Evolutionary conservation across 2,113 vertebrate genomes (phyloP), one percentile per base, ranked within the genome.

Genomic region (Poecilia latipinna): DNA sequence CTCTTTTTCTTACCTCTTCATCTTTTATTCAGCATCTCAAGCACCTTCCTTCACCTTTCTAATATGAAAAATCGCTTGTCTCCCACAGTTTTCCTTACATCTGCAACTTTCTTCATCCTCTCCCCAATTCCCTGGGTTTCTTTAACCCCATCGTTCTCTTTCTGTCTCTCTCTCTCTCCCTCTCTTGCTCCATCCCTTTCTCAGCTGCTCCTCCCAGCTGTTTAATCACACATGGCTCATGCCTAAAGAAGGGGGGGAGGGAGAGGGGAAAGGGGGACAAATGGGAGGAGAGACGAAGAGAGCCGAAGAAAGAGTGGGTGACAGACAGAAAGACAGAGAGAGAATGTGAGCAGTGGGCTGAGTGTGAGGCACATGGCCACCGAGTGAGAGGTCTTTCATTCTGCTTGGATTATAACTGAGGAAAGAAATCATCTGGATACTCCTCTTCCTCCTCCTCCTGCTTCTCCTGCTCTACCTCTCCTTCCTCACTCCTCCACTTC

Each of bases 191-290:
- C 32, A 63, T 68, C 68, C 51, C 78, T 73, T 82, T 66, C 82
- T 91, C 90, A 91, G 89, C 92, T 91, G 89, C 94, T 95, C 93
- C 77, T 85, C 92, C 95, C 94, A 91, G 96, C 95, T 93, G 95
- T 95, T 91, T 62, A 84, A 90, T 86, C 93, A 93, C 96, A 94
- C 94, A 95, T 93, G 93, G 94, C 95, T 91, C 87, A 94, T 95
- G 94, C 95, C 95, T 89, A 89, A 91, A 93, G 89, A 86, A 89
- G 85, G 82, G 77, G 82, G 83, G 71, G 80, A 79, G 83, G 71
- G 82, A 80, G 82, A 73, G 79, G 84, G 72, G 72, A 75, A 79
- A 87, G 74, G 86, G 61, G 90, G 65, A 93, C 88, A 87, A 93
- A 86, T 94, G 92, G 95, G 89, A 90, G 88, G 90, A 82, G 90